These are phyloP conservation scores for Kryptopterus vitreolus DNA, from an alignment of 2,797 vertebrate genomes.

Conservation along the genomic window DNA sequence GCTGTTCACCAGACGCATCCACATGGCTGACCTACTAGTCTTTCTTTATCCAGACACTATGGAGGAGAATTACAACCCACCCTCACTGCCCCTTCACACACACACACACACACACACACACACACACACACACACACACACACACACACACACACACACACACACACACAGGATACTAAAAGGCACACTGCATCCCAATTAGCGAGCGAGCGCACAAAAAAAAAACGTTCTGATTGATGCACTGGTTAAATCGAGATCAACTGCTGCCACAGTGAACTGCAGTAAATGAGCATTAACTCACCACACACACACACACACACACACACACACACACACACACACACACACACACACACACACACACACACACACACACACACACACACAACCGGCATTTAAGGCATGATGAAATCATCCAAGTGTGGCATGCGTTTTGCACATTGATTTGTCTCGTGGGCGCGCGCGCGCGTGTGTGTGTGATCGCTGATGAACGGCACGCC, in stretches of 20 bases:
- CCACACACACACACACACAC: not conserved
- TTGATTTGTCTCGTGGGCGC: not conserved
- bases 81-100: too few relatives aligned
- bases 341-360: not conserved
- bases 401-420: constrained; percentile 14
- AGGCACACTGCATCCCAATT: constrained; percentile 82
- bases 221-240: constrained; percentile 76
- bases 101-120: constrained; percentile 40
- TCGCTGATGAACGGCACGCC: not conserved
- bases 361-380: not conserved
- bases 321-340: not conserved
- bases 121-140: constrained; percentile 22
- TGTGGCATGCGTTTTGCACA: constrained; percentile 12
- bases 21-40: constrained; percentile 90
- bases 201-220: constrained; percentile 64
- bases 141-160: constrained; percentile 39
- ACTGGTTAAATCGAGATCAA: constrained; percentile 5
- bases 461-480: not conserved
- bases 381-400: constrained; percentile 3
- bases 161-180: constrained; percentile 73
- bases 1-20: constrained; percentile 86
- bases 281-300: constrained; percentile 28
- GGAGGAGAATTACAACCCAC: constrained; percentile 73
- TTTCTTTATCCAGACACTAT: constrained; percentile 81
- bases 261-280: constrained; percentile 14